These are phyloP conservation scores for Oikopleura dioica DNA, from an alignment of 23 tunicate genomes.

Conservation along the genomic window DNA sequence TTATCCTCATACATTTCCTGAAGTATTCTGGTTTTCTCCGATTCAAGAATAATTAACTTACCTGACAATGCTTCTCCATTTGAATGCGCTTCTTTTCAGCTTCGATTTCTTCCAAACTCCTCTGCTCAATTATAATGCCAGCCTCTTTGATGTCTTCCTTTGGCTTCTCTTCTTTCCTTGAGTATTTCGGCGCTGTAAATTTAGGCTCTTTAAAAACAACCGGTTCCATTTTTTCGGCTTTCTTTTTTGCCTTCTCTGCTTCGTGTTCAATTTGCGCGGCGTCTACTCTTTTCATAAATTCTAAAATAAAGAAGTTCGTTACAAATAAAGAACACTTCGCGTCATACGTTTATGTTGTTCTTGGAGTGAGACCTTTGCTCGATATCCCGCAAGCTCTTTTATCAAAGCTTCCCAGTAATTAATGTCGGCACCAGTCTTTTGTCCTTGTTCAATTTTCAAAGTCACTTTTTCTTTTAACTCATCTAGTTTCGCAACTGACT, in stretches of 20 bases:
- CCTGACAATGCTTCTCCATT: neutral
- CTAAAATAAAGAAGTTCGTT: neutral
- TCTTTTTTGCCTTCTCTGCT: neutral
- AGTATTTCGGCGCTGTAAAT: neutral
- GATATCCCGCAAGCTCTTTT: constrained; percentile 35
- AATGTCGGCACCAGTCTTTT: constrained; percentile 22
- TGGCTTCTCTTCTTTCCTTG: neutral
- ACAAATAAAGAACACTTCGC: neutral
- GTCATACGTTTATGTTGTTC: constrained; percentile 65
- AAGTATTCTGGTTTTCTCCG: no score
- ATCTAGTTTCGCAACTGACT: neutral
- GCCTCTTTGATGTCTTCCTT: no score
- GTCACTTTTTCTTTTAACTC: neutral
- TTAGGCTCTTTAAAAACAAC: neutral
- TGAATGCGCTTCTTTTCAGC: neutral
- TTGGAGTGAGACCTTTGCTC: constrained; percentile 55
- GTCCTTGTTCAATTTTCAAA: neutral
- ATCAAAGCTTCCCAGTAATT: constrained; percentile 78
- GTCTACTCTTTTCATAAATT: neutral
- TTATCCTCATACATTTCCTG: constrained; percentile 11
- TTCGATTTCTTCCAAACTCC: neutral
- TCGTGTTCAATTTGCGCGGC: no score
- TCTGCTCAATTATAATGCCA: neutral
- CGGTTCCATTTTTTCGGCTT: neutral
- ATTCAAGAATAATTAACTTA: no score